Conservation (phyloP, 1,140 invertebrate genomes). For the Linepithema humile region DNA sequence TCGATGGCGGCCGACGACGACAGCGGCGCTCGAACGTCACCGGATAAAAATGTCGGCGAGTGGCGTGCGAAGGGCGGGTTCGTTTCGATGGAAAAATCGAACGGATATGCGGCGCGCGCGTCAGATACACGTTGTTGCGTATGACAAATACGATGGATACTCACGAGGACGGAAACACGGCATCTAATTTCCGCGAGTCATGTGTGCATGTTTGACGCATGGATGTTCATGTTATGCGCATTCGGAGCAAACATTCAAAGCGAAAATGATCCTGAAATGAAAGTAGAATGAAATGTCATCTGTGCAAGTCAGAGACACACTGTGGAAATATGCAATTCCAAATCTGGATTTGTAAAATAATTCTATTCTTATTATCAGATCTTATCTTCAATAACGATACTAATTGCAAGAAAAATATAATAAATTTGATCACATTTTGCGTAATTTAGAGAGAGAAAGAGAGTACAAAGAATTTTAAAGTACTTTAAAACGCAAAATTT, state of each 20-base stretch:
- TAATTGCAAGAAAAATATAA: not conserved
- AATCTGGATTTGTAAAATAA: not conserved
- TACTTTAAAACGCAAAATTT: no score
- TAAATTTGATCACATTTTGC: not conserved
- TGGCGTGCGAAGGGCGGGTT: conserved; percentile 36
- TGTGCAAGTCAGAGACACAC: not conserved
- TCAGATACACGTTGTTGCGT: conserved; percentile 1
- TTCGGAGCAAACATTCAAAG: not conserved
- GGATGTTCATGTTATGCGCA: not conserved
- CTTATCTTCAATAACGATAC: not conserved
- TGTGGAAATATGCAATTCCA: no score
- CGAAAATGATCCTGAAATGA: conserved; percentile 11
- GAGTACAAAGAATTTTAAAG: not conserved
- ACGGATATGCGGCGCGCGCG: conserved; percentile 21
- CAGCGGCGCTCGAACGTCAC: conserved; percentile 31
- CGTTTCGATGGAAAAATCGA: conserved; percentile 48
- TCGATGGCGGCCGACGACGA: conserved; percentile 21
- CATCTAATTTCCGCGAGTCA: conserved; percentile 51
- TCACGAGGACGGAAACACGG: conserved; percentile 33
- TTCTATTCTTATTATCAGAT: no score
- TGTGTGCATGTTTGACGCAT: conserved; percentile 17
- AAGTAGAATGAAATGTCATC: not conserved
- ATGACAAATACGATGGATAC: conserved; percentile 42
- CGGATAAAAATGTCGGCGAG: conserved; percentile 39
- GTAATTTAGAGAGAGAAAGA: no score